Percentiles rank a stretch among this genome's conserved stretches.
phyloP scores from a whole-genome alignment of 1,140 invertebrate species.

The Danaus plexippus region DNA sequence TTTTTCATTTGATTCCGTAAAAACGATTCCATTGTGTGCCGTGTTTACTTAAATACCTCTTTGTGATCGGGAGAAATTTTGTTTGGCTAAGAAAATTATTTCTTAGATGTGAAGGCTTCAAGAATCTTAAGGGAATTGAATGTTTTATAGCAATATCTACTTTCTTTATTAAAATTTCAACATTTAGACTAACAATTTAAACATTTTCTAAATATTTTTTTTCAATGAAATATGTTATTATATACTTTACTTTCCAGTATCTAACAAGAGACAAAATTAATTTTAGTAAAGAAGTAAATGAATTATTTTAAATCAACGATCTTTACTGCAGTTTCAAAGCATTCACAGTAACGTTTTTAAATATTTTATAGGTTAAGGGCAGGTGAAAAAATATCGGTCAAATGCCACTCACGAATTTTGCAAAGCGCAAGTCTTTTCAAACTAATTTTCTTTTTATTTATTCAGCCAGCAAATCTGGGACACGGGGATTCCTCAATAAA shows the following conservation, averaged over 20 bases:
- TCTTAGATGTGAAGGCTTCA: background rate
- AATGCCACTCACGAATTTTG: slow-evolving; percentile 22
- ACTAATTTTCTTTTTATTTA: slow-evolving; percentile 21
- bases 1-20: slow-evolving; percentile 18
- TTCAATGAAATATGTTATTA: no score
- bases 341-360: slow-evolving; percentile 20
- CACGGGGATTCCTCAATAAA: slow-evolving; percentile 8
- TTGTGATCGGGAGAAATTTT: slow-evolving; percentile 16
- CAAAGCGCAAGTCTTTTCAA: slow-evolving; percentile 20
- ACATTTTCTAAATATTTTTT: no score
- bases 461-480: slow-evolving; percentile 15
- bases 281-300: no score
- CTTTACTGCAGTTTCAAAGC: background rate
- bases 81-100: slow-evolving; percentile 22
- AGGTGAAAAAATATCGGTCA: slow-evolving; percentile 22
- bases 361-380: slow-evolving; percentile 24
- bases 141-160: slow-evolving; percentile 9
- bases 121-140: slow-evolving; percentile 14
- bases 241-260: no score
- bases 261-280: no score
- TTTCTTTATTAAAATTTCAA: no score
- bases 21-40: slow-evolving; percentile 17
- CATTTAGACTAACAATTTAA: no score
- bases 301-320: no score
- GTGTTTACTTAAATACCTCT: slow-evolving; percentile 21